Conservation (phyloP, 2,888 invertebrate genomes). For the Pteria penguin region DNA sequence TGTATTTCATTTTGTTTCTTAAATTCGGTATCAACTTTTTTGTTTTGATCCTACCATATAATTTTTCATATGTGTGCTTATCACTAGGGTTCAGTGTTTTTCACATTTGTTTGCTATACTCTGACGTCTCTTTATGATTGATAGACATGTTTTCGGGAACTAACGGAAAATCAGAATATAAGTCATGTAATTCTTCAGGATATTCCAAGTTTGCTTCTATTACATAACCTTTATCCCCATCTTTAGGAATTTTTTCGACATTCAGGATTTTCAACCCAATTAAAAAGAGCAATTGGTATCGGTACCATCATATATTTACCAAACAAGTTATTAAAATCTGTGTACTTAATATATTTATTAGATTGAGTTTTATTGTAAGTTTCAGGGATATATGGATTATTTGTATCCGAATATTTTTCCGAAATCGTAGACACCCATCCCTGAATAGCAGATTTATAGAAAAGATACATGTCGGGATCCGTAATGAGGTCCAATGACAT, state of each 20-base stretch:
- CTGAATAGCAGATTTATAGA: not conserved
- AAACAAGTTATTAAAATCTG: slow-evolving; percentile 15
- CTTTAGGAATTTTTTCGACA: not conserved
- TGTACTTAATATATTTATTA: not conserved
- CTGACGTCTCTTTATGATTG: slow-evolving; percentile 5
- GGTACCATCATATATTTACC: slow-evolving; percentile 6
- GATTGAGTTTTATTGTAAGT: not conserved
- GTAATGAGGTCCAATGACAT: slow-evolving; percentile 3
- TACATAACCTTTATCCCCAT: not conserved
- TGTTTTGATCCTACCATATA: too few species aligned
- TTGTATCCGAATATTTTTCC: slow-evolving; percentile 9
- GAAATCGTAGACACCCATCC: slow-evolving; percentile 13
- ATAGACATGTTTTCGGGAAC: not conserved
- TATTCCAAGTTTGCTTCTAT: slow-evolving; percentile 21
- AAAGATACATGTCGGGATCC: slow-evolving; percentile 19
- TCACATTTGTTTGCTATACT: not conserved
- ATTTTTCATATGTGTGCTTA: slow-evolving; percentile 37
- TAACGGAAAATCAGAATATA: slow-evolving; percentile 2
- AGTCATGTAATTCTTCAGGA: slow-evolving; percentile 4
- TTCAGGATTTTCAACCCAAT: slow-evolving; percentile 16
- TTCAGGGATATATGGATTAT: slow-evolving; percentile 4
- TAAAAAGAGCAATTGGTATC: not conserved
- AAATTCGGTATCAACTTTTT: too few species aligned
- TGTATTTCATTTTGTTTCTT: slow-evolving; percentile 57
- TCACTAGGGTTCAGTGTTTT: not conserved